phyloP scores from a whole-genome alignment of 2,888 invertebrate species.

The Hyles lineata region DNA sequence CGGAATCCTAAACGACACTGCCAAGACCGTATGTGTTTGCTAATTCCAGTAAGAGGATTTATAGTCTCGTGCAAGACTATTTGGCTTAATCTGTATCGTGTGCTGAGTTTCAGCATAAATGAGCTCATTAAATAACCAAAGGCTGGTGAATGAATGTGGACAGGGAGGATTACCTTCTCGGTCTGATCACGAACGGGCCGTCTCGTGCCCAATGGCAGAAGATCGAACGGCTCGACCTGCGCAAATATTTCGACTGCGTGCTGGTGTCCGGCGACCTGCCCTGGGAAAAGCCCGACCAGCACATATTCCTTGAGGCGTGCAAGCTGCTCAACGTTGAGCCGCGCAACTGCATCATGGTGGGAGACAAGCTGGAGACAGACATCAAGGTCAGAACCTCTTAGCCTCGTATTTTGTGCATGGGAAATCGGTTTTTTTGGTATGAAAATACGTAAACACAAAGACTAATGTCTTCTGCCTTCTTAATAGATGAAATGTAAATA shows the following conservation, averaged over 20 bases:
- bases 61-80: constrained; percentile 62
- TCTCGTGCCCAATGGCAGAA: constrained; percentile 96
- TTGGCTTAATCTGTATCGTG: constrained; percentile 67
- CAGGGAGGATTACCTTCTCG: constrained; percentile 90
- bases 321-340: constrained; percentile 90
- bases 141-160: constrained; percentile 80
- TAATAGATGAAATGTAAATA: background rate
- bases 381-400: constrained; percentile 83
- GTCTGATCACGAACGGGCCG: constrained; percentile 94
- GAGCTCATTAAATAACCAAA: constrained; percentile 70
- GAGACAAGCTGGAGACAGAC: constrained; percentile 95
- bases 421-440: no score
- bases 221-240: constrained; percentile 88
- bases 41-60: constrained; percentile 40
- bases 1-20: background rate
- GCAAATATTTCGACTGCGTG: constrained; percentile 91
- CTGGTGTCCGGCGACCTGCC: constrained; percentile 93
- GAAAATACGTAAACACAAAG: background rate
- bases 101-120: constrained; percentile 78
- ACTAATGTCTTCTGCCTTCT: background rate
- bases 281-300: constrained; percentile 93
- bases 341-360: constrained; percentile 92
- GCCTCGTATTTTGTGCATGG: background rate
- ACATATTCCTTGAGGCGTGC: constrained; percentile 93
- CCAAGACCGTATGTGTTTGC: constrained; percentile 29